A percentile compares a stretch with the other conserved stretches of the same genome.
phyloP scores from a whole-genome alignment of 2,113 vertebrate species.

The Murina feae region DNA sequence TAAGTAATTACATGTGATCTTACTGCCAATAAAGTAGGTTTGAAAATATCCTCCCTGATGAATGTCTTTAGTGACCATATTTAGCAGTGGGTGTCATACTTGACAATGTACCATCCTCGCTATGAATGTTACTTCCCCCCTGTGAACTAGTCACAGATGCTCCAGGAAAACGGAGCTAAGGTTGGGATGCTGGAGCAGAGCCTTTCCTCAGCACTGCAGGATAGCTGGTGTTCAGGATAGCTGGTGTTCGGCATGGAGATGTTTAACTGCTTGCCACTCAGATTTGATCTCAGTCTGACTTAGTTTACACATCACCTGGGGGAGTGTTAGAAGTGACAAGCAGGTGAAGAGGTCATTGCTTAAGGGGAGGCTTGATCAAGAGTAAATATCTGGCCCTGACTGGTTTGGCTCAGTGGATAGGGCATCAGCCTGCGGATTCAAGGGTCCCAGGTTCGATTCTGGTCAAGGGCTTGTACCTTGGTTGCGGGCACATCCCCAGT shows the following conservation, averaged over 20 bases:
- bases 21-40: neutral
- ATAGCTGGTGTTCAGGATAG: rapidly evolving
- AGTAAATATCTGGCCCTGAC: neutral
- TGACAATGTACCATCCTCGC: neutral
- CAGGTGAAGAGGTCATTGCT: neutral
- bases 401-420: too few species aligned
- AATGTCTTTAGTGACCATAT: neutral
- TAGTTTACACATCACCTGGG: neutral
- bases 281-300: neutral
- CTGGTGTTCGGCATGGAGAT: rapidly evolving
- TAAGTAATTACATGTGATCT: neutral
- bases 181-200: neutral
- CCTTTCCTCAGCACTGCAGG: neutral
- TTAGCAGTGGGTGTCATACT: neutral
- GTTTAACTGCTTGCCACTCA: neutral
- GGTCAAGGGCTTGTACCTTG: too few species aligned
- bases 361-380: neutral
- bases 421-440: too few species aligned
- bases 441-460: too few species aligned
- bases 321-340: neutral
- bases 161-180: neutral
- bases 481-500: too few species aligned
- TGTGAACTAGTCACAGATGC: rapidly evolving
- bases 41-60: neutral
- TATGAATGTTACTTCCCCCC: too few species aligned